These are phyloP conservation scores for Catostylus mosaicus DNA, from an alignment of 30 jellyfish, hydroid and myxozoan genomes.

Conservation along the genomic window DNA sequence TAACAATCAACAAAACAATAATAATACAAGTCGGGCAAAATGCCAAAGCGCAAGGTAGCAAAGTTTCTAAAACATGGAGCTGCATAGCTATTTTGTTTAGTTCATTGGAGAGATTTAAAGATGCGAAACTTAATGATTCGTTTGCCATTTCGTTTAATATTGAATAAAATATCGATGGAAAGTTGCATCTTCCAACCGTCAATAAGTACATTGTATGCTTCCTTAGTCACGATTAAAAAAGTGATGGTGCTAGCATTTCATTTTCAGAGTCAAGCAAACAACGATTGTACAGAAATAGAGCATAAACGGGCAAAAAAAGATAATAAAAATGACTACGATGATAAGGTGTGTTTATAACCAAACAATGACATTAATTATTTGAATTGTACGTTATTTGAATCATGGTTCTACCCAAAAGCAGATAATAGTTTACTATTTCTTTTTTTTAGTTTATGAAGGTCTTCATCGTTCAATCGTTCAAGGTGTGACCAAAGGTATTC, in stretches of 20 bases:
- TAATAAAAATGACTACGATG: background rate
- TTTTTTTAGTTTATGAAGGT: no score
- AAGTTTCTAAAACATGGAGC: background rate
- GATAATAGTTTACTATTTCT: no score
- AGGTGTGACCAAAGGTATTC: no score
- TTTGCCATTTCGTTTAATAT: background rate
- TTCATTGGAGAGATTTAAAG: background rate
- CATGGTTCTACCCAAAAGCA: no score
- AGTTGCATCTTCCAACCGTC: background rate
- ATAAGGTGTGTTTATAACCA: background rate
- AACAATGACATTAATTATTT: no score
- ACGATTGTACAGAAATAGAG: background rate
- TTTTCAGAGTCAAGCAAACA: background rate
- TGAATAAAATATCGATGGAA: background rate
- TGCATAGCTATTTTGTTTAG: background rate
- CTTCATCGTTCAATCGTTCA: no score
- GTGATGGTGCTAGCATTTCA: background rate
- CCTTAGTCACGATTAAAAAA: background rate
- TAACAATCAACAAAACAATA: no score
- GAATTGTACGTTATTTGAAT: no score
- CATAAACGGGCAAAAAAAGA: background rate
- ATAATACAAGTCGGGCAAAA: no score
- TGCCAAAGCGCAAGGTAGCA: conserved; percentile 41
- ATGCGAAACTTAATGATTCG: background rate
- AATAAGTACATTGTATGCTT: background rate